A percentile compares a stretch with the other conserved stretches of the same genome.
These are phyloP conservation scores for Aplodontia rufa DNA, from an alignment of 2,113 vertebrate species.

Conservation along the genomic window DNA sequence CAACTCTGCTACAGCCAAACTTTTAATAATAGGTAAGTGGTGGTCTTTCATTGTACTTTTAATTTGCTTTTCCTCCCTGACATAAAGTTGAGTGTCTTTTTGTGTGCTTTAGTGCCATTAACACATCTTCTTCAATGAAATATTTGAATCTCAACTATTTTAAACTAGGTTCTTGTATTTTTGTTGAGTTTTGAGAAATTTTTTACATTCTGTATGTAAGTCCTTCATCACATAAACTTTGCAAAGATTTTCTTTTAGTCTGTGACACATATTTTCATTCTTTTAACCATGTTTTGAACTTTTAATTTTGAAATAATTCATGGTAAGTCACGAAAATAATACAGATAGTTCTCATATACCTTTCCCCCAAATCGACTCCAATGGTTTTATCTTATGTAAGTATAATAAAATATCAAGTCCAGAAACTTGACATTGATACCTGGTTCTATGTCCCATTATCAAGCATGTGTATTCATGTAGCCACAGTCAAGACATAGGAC, in stretches of 20 bases:
- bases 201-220: not conserved
- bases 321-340: not conserved
- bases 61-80: not conserved
- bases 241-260: not conserved
- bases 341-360: not conserved
- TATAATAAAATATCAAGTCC: not conserved
- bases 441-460: not conserved
- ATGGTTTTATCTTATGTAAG: not conserved
- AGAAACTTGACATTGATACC: not conserved
- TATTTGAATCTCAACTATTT: not conserved
- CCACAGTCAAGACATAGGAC: not conserved
- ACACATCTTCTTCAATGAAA: not conserved
- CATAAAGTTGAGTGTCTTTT: not conserved
- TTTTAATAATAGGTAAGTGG: not conserved
- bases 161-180: not conserved
- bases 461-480: not conserved
- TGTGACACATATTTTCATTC: not conserved
- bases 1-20: not conserved
- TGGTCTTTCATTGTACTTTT: not conserved
- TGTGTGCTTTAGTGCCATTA: not conserved
- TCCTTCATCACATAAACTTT: not conserved
- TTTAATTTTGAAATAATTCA: not conserved
- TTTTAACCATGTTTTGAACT: not conserved
- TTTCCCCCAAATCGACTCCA: not conserved
- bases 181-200: not conserved